A percentile compares a stretch with the other conserved stretches of the same genome.
phyloP scores from a whole-genome alignment of 2,888 invertebrate genomes.

The Acanthacorydalis orientalis region DNA sequence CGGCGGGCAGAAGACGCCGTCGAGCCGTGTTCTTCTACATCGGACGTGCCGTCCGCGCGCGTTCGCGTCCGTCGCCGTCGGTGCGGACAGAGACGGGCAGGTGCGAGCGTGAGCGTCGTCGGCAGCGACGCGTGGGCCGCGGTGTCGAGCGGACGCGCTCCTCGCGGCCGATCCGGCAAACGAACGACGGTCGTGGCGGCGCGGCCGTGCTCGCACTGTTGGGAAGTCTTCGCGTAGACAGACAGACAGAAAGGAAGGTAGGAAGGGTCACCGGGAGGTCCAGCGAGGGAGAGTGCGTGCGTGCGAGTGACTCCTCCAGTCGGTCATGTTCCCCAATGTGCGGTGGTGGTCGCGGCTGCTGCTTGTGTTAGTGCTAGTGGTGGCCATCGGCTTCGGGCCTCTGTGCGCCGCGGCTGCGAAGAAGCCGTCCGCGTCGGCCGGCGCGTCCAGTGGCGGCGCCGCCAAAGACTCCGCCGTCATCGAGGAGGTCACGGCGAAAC shows the following conservation, averaged over 20 bases:
- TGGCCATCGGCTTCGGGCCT: conserved; percentile 21
- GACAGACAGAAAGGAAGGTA: too few relatives aligned
- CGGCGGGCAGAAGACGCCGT: too few relatives aligned
- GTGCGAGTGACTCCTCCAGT: conserved; percentile 3
- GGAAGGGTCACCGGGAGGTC: too few relatives aligned
- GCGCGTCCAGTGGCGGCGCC: conserved; percentile 12
- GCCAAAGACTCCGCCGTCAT: conserved; percentile 48
- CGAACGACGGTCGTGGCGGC: background rate
- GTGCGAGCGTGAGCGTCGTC: background rate
- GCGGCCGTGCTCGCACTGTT: background rate
- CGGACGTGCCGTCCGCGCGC: too few relatives aligned
- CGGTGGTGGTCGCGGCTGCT: conserved; percentile 20
- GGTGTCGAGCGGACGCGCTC: background rate
- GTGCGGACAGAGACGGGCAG: too few relatives aligned
- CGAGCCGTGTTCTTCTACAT: too few relatives aligned
- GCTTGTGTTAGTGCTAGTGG: conserved; percentile 36
- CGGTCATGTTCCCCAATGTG: conserved; percentile 26
- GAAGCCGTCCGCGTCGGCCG: conserved; percentile 16
- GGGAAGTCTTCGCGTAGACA: background rate
- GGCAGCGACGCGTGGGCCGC: background rate
- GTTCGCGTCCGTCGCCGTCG: too few relatives aligned
- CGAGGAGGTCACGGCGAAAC: conserved; percentile 86
- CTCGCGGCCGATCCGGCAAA: conserved; percentile 3
- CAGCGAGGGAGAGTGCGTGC: conserved; percentile 5
- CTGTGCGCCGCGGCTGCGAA: conserved; percentile 24